Evolutionary conservation across 2,888 invertebrate species (phyloP).

Genomic region (Synanthedon formicaeformis): DNA sequence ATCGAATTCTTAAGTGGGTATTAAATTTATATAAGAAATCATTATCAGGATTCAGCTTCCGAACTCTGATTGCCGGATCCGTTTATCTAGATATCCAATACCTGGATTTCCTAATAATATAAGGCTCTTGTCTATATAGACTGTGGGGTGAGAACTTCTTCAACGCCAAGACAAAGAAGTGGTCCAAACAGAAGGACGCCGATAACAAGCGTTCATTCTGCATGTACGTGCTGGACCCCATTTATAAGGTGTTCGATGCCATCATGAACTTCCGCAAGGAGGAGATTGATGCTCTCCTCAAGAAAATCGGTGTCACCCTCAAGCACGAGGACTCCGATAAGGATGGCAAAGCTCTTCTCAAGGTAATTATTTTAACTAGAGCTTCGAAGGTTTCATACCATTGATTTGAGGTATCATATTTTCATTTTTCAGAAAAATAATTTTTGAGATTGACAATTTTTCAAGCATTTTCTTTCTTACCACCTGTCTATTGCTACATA

Average conservation of each 20-base stretch:
- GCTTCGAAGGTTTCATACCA: no score
- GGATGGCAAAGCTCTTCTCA: conserved; percentile 95
- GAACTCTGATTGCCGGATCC: no score
- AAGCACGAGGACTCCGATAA: conserved; percentile 96
- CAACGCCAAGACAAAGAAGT: conserved; percentile 97
- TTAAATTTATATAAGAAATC: no score
- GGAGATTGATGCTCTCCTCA: conserved; percentile 87
- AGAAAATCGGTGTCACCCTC: conserved; percentile 91
- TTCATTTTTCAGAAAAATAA: background rate
- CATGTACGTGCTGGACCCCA: conserved; percentile 98
- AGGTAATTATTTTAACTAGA: conserved; percentile 60
- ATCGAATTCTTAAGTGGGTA: no score
- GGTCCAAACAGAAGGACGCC: conserved; percentile 91
- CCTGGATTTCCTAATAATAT: background rate
- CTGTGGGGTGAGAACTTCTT: conserved; percentile 99
- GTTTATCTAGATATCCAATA: no score
- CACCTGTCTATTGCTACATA: no score
- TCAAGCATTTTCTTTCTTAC: no score
- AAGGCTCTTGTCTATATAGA: conserved; percentile 22
- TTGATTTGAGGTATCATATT: no score
- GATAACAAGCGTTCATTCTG: conserved; percentile 98
- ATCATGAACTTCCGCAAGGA: conserved; percentile 96
- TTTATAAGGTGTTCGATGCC: conserved; percentile 90
- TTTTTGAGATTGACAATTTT: no score
- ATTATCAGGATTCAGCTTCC: no score